A percentile compares a stretch with the other conserved stretches of the same genome.
Evolutionary conservation across 2,888 invertebrate species (phyloP).

Genomic region (Herminia tarsipennalis): DNA sequence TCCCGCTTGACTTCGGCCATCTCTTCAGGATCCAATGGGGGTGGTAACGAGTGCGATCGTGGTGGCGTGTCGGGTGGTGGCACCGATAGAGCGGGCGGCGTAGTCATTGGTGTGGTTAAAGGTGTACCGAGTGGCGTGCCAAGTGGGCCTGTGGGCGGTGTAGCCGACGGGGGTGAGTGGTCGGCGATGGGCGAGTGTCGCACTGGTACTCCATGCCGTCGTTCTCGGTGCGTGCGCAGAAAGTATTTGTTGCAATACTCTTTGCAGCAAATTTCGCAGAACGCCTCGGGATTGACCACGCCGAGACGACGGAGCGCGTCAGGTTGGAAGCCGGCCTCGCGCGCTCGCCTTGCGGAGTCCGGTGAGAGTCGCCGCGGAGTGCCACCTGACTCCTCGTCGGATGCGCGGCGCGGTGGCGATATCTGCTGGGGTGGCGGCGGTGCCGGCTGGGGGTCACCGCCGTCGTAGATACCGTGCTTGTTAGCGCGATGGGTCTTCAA

Average conservation of each 20-base stretch:
- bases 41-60: slow-evolving; percentile 65
- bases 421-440: slow-evolving; percentile 71
- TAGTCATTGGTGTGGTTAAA: slow-evolving; percentile 88
- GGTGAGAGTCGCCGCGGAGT: slow-evolving; percentile 86
- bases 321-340: slow-evolving; percentile 90
- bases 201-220: slow-evolving; percentile 93
- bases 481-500: slow-evolving; percentile 99
- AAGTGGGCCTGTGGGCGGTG: slow-evolving; percentile 53
- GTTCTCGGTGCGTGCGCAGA: slow-evolving; percentile 95
- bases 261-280: slow-evolving; percentile 96
- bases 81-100: slow-evolving; percentile 88
- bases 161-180: slow-evolving; percentile 82
- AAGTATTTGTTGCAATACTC: slow-evolving; percentile 98
- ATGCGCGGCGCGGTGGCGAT: slow-evolving; percentile 78
- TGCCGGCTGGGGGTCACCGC: slow-evolving; percentile 67
- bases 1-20: slow-evolving; percentile 83
- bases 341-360: slow-evolving; percentile 87
- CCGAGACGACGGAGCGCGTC: slow-evolving; percentile 92
- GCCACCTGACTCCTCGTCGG: slow-evolving; percentile 78
- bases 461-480: slow-evolving; percentile 97
- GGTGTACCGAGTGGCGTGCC: slow-evolving; percentile 51
- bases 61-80: slow-evolving; percentile 89
- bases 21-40: slow-evolving; percentile 65
- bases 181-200: slow-evolving; percentile 67
- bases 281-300: slow-evolving; percentile 94